Evolutionary conservation across 2,888 invertebrate genomes (phyloP), one percentile per base, ranked within the genome.

Genomic region (Microdon myrmicae): DNA sequence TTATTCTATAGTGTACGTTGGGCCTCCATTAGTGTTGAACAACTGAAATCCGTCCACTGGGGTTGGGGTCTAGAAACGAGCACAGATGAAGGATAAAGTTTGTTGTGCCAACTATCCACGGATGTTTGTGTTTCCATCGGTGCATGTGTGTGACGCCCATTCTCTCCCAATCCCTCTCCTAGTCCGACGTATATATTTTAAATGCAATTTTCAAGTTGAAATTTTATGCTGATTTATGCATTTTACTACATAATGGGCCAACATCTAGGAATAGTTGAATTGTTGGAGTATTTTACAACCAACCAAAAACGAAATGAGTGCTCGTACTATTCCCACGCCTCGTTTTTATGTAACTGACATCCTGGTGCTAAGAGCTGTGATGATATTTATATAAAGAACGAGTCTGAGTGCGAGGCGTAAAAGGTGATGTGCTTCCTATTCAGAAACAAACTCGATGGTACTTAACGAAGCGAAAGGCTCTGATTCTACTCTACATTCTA

Each of bases 191-290:
- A n/a, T n/a, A n/a, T n/a, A n/a, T n/a, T n/a, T n/a, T n/a, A 38
- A 22, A 26, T 31, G 22, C 19, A 29, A 38, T 44, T 53, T 66
- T 44, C 34, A 48, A 48, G 53, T 54, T 47, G 29, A 64, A 68
- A 68, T 67, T 59, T 41, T 64, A 68, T 68, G 68, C 67, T 67
- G 64, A 68, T 67, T 68, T 67, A 68, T 68, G 64, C 67, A 68
- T 41, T 34, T 54, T 66, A 37, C 43, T 38, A 37, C 37, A 41
- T 48, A 14, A 66, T 48, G 12, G 44, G 10, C 12, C n/a, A 6
- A 29, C 28, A 25, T 12, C 14, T 12, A 32, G 13, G 32, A 35
- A 45, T 45, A 28, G 38, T 34, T 45, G 34, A 53, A 39, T 45
- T 45, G 51, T 53, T 29, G 44, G 4, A 39, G 38, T 38, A 38